Evolutionary conservation across 2,888 invertebrate genomes (phyloP), one percentile per base, ranked within the genome.

Genomic region (Thumatha senex): DNA sequence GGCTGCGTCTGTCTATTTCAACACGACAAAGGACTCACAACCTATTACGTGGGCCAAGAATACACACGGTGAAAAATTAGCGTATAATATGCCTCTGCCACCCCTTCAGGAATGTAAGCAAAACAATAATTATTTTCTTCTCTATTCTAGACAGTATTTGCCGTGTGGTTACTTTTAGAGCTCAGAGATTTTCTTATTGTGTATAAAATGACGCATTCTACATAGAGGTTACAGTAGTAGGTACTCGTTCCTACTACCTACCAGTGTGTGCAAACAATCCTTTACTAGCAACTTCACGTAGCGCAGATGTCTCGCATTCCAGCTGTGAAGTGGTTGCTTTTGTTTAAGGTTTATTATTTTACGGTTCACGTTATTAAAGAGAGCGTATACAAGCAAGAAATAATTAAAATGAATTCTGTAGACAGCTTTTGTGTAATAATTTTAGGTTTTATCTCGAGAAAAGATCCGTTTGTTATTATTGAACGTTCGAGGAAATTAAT

Each of bases 341-440:
- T 80, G 79, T 80, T 73, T 66, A 58, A 65, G 60, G 67, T 76
- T 74, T 70, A 75, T 76, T 75, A 80, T 79, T 78, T 72, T 62
- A 61, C 68, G 57, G 61, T 72, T 63, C 69, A 66, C 67, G 73
- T 67, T 79, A 76, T 78, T 78, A 80, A 74, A 80, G 70, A 56
- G 63, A 54, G 70, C 64, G 67, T 65, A 65, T 66, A 68, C 56
- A 61, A 67, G 67, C 54, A 65, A 60, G 69, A 70, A 70, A 72
- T 74, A 72, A 76, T 74, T 76, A 75, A 73, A 72, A 72, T 64
- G 54, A 67, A 67, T 69, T 51, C 57, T 60, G 53, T 5, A 24
- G 18, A 24, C 18, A n/a, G n/a, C n/a, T n/a, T n/a, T n/a, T n/a
- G n/a, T 24, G 18, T 24, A 24, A 2, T 4, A 56, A 63, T 60